Conservation (phyloP, 1,140 invertebrate species). For the Psilanteris sp. region DNA sequence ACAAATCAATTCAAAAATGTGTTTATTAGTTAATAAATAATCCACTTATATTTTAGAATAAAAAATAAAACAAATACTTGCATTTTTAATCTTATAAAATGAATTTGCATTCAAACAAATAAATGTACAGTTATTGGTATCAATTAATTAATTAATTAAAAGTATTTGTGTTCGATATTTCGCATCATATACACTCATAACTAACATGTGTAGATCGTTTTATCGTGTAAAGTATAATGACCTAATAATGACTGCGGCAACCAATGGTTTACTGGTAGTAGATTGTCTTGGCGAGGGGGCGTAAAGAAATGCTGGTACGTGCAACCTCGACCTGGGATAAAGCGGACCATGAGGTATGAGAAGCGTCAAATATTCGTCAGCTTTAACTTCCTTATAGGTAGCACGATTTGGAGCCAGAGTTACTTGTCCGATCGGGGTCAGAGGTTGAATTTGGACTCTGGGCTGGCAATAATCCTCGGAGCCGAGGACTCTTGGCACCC, state of each 20-base stretch:
- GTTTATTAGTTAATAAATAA: too few species aligned
- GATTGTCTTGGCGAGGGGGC: conserved; percentile 78
- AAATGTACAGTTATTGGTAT: too few species aligned
- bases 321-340: conserved; percentile 92
- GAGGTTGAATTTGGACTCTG: conserved; percentile 88
- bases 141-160: too few species aligned
- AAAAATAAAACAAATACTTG: too few species aligned
- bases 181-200: too few species aligned
- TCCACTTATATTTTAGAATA: too few species aligned
- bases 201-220: too few species aligned
- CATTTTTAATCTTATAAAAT: too few species aligned
- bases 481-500: conserved; percentile 48
- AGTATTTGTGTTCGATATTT: too few species aligned
- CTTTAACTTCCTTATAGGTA: conserved; percentile 89
- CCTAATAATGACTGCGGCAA: conserved; percentile 91
- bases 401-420: conserved; percentile 87
- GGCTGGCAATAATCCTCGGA: conserved; percentile 83
- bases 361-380: conserved; percentile 89
- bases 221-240: too few species aligned
- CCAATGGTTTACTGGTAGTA: conserved; percentile 79
- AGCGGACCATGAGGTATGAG: conserved; percentile 92
- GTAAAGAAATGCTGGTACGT: conserved; percentile 92
- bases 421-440: conserved; percentile 85
- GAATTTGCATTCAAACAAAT: too few species aligned
- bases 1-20: too few species aligned